Conservation (phyloP, 2,113 vertebrate genomes). For the Polypterus senegalus region DNA sequence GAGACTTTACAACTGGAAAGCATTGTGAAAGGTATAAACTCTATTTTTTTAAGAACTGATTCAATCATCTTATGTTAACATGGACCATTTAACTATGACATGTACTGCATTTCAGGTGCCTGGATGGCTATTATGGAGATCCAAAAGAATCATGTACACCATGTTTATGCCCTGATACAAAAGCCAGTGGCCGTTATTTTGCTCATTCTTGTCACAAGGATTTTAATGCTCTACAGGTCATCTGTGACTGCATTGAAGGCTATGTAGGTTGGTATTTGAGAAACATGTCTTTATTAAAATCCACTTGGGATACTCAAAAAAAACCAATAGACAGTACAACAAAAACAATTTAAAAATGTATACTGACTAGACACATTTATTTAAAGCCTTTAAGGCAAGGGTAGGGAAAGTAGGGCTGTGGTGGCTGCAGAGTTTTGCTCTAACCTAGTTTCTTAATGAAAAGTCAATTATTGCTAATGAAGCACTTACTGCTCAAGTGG, state of each 20-base stretch:
- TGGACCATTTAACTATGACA: constrained; percentile 8
- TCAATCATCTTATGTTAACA: neutral
- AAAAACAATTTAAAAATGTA: too few relatives aligned
- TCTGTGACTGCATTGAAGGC: constrained; percentile 56
- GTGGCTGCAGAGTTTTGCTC: too few relatives aligned
- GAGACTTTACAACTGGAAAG: constrained; percentile 42
- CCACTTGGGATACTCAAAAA: too few relatives aligned
- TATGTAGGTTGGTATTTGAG: constrained; percentile 48
- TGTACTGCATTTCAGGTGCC: constrained; percentile 50
- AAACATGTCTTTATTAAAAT: too few relatives aligned
- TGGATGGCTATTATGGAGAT: constrained; percentile 62
- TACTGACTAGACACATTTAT: too few relatives aligned
- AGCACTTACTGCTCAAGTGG: too few relatives aligned
- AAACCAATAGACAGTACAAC: too few relatives aligned
- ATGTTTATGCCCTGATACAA: constrained; percentile 60
- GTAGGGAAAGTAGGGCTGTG: too few relatives aligned
- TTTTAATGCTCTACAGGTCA: constrained; percentile 36
- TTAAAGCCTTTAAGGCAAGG: too few relatives aligned
- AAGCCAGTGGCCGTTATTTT: constrained; percentile 56
- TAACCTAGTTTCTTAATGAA: too few relatives aligned
- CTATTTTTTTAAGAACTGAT: neutral
- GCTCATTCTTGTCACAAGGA: constrained; percentile 60
- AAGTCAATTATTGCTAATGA: too few relatives aligned
- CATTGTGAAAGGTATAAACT: constrained; percentile 55
- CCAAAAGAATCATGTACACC: constrained; percentile 54